phyloP scores from a whole-genome alignment of 2,797 vertebrate species.

The Gorsachius magnificus region DNA sequence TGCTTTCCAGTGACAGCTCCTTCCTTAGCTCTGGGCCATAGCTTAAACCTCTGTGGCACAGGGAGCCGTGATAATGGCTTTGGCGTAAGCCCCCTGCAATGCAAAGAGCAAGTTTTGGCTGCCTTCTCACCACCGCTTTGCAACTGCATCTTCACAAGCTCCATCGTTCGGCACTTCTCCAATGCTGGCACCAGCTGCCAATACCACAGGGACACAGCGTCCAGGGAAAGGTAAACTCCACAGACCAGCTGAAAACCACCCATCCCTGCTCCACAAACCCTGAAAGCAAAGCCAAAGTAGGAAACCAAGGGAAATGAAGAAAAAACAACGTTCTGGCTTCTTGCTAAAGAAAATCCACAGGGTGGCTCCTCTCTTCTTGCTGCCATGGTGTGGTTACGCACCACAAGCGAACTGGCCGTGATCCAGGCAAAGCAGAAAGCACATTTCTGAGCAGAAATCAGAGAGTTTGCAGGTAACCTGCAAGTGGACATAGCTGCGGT shows the following conservation, averaged over 20 bases:
- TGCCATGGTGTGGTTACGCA: neutral
- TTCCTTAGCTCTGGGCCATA: neutral
- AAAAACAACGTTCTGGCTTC: neutral
- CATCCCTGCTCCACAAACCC: neutral
- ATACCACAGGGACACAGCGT: neutral
- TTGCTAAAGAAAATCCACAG: constrained; percentile 47
- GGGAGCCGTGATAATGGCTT: neutral
- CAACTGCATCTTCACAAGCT: neutral
- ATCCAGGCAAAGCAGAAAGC: constrained; percentile 14
- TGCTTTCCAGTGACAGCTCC: neutral
- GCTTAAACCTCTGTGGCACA: neutral
- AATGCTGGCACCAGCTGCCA: accelerated
- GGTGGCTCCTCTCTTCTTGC: constrained; percentile 2
- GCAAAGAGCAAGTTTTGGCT: neutral
- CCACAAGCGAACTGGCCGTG: neutral
- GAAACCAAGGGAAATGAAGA: neutral
- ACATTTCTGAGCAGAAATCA: neutral
- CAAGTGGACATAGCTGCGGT: neutral
- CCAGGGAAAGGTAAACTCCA: neutral
- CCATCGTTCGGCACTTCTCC: neutral
- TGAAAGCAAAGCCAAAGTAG: neutral
- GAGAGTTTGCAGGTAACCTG: neutral
- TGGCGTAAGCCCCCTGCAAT: accelerated
- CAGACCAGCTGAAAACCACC: neutral
- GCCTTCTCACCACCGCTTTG: neutral